A percentile compares a stretch with the other conserved stretches of the same genome.
Conservation (phyloP, 2,797 vertebrate genomes). For the Benthosema pterotum region DNA sequence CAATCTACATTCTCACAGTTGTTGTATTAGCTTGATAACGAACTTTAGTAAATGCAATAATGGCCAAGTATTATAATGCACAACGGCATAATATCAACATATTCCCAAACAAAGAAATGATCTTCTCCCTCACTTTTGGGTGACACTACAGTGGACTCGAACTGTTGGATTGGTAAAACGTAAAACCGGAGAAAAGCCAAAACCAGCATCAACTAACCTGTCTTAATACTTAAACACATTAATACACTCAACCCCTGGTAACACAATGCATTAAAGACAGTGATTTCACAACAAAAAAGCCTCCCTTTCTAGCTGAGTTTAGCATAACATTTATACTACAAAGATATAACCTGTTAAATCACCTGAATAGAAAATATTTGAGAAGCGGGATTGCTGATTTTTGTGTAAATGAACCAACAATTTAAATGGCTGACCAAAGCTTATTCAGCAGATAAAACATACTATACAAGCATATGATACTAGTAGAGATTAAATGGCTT, state of each 20-base stretch:
- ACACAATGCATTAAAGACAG: background rate
- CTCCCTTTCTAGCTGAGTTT: background rate
- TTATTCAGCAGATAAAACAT: background rate
- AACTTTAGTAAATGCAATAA: background rate
- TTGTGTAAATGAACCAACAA: background rate
- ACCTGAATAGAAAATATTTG: too few species aligned
- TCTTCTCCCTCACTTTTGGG: background rate
- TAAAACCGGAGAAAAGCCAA: background rate
- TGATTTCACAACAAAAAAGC: background rate
- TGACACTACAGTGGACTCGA: background rate
- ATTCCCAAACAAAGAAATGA: too few species aligned
- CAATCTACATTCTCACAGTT: conserved; percentile 10
- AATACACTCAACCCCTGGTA: background rate
- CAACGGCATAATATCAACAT: background rate
- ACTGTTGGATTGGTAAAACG: too few species aligned
- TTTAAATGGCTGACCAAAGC: background rate
- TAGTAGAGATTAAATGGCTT: too few species aligned
- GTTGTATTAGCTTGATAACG: conserved; percentile 4
- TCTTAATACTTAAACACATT: conserved; percentile 2
- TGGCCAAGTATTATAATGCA: background rate
- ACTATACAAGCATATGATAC: too few species aligned
- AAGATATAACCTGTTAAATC: too few species aligned
- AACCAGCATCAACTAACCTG: background rate
- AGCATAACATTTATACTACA: background rate
- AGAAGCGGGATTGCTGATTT: background rate